phyloP scores from a whole-genome alignment of 1,140 invertebrate species.

The Bombus waltoni region DNA sequence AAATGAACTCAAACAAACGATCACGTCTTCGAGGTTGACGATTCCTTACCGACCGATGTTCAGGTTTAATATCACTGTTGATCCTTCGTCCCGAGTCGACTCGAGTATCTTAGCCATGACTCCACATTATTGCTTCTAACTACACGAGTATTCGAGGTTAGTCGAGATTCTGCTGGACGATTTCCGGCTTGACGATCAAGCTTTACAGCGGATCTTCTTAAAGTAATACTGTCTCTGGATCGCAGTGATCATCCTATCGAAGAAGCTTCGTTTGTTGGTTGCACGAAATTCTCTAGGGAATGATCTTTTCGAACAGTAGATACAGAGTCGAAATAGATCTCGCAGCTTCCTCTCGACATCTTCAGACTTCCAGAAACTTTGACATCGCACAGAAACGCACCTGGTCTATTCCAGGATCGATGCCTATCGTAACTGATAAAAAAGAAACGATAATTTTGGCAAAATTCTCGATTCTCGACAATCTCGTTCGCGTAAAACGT shows the following conservation, averaged over 20 bases:
- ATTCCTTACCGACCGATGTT: neutral
- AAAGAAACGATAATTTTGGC: neutral
- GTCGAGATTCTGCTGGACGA: neutral
- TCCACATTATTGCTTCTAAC: neutral
- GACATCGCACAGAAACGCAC: constrained; percentile 18
- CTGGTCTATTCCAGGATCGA: too few species aligned
- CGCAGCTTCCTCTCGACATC: neutral
- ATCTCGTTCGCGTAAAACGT: neutral
- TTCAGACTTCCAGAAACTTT: neutral
- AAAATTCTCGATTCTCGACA: too few species aligned
- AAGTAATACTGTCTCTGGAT: constrained; percentile 39
- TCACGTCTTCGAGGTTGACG: neutral
- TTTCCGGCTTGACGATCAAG: neutral
- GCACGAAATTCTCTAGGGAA: neutral
- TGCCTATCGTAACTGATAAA: neutral
- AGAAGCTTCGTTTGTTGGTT: neutral
- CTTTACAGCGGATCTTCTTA: constrained; percentile 42
- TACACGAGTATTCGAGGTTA: neutral
- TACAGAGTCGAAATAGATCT: neutral
- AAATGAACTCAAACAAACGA: neutral
- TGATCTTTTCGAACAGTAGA: neutral
- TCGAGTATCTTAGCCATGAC: neutral
- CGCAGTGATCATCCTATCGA: constrained; percentile 33
- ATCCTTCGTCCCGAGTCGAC: neutral
- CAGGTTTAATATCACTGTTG: neutral